Percentiles rank a stretch among this genome's conserved stretches.
phyloP scores from a whole-genome alignment of 1,140 invertebrate species.

The Cherax quadricarinatus region DNA sequence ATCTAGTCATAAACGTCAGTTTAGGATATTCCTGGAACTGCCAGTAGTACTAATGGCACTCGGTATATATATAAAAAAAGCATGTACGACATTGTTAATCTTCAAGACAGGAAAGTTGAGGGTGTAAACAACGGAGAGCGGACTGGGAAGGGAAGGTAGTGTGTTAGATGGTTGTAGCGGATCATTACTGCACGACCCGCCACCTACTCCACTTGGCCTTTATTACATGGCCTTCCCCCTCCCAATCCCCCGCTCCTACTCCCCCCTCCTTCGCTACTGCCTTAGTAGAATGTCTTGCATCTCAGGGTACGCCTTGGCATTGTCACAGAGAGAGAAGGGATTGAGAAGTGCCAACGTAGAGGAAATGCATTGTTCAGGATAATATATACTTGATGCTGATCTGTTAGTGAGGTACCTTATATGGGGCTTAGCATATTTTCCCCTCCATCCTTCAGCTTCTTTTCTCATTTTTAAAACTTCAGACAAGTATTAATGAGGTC shows the following conservation, averaged over 20 bases:
- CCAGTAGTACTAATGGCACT: background rate
- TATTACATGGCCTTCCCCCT: background rate
- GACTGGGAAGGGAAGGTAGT: background rate
- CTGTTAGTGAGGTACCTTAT: background rate
- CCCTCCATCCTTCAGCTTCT: background rate
- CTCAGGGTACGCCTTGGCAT: background rate
- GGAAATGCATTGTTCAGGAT: background rate
- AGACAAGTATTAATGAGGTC: background rate
- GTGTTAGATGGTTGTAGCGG: background rate
- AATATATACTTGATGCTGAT: background rate
- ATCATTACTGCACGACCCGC: background rate
- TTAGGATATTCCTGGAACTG: too few relatives aligned
- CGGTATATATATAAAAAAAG: background rate
- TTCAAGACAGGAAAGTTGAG: background rate
- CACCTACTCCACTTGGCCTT: slow-evolving; percentile 5
- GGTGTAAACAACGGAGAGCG: background rate
- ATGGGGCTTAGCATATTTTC: background rate
- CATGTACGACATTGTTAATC: background rate
- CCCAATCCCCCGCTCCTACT: too few relatives aligned
- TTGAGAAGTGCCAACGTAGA: too few relatives aligned
- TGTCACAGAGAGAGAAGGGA: background rate
- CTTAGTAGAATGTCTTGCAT: background rate
- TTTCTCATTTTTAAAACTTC: background rate
- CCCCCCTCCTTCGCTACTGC: background rate
- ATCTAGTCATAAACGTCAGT: too few relatives aligned